phyloP scores from a whole-genome alignment of 2,888 invertebrate genomes.

The Plebejus anna region DNA sequence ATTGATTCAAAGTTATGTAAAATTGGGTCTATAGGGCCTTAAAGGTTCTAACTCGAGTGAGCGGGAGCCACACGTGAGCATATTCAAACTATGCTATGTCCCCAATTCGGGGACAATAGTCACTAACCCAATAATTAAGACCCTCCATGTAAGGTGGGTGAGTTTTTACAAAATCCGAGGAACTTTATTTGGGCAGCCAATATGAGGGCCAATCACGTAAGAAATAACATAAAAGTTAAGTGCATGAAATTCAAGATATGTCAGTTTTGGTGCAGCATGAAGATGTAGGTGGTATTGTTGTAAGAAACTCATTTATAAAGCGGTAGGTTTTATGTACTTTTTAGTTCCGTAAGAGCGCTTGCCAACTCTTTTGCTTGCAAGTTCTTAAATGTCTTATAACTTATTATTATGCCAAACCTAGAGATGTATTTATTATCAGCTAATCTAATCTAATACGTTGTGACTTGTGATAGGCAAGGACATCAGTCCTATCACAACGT shows the following conservation, averaged over 20 bases:
- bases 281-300: conserved; percentile 19
- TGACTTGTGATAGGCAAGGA: too few relatives aligned
- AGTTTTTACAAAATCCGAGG: conserved; percentile 18
- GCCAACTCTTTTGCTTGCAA: not conserved
- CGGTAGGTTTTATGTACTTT: not conserved
- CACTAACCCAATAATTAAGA: conserved; percentile 28
- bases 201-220: conserved; percentile 24
- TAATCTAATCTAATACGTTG: too few relatives aligned
- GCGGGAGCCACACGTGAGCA: conserved; percentile 15
- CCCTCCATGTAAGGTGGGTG: conserved; percentile 16
- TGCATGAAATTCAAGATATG: conserved; percentile 26
- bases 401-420: too few relatives aligned
- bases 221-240: conserved; percentile 24
- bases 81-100: conserved; percentile 23
- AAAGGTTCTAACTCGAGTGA: not conserved
- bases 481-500: too few relatives aligned
- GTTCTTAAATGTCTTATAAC: too few relatives aligned
- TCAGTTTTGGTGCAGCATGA: conserved; percentile 20
- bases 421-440: too few relatives aligned
- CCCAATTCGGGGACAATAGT: conserved; percentile 24
- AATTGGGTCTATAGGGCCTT: too few relatives aligned
- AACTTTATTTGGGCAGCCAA: conserved; percentile 23
- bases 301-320: not conserved
- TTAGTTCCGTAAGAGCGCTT: not conserved
- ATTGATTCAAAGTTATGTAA: too few relatives aligned